Percentiles rank a stretch among this genome's conserved stretches.
Evolutionary conservation across 1,140 invertebrate species (phyloP).

Genomic region (Octopus sinensis): DNA sequence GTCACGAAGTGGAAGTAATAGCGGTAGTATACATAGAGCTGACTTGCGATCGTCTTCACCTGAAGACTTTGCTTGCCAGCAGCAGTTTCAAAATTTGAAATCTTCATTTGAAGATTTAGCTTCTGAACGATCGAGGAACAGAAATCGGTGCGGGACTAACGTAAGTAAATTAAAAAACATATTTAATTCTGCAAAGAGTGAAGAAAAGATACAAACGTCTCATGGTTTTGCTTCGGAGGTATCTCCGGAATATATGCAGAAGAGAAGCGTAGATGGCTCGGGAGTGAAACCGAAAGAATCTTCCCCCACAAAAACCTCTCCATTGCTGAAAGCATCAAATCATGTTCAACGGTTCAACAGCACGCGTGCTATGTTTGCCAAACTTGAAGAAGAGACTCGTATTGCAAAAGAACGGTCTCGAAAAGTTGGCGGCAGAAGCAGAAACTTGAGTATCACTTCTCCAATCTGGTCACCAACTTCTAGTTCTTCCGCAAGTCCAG

Average conservation of each 20-base stretch:
- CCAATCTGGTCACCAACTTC: constrained; percentile 33
- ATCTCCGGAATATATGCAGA: constrained; percentile 37
- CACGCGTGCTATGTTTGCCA: constrained; percentile 87
- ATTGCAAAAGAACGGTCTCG: constrained; percentile 42
- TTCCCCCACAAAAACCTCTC: constrained; percentile 14
- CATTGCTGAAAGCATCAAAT: constrained; percentile 37
- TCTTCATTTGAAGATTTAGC: constrained; percentile 24
- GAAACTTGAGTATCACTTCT: constrained; percentile 24
- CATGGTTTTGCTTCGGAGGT: constrained; percentile 17
- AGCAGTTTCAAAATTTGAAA: constrained; percentile 19
- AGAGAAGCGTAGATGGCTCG: constrained; percentile 19
- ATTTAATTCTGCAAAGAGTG: constrained; percentile 31
- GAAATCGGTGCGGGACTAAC: constrained; percentile 31
- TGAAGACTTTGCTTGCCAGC: constrained; percentile 1
- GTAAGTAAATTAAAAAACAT: constrained; percentile 44
- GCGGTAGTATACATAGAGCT: constrained; percentile 13
- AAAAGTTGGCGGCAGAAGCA: constrained; percentile 58
- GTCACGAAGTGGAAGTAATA: constrained; percentile 32
- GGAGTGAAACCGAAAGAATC: background rate
- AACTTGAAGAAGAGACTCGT: constrained; percentile 66
- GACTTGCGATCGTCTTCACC: constrained; percentile 20
- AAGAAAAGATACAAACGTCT: background rate
- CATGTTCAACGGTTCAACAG: constrained; percentile 75
- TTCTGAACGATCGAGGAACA: constrained; percentile 4
- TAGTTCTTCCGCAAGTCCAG: constrained; percentile 29